Percentiles rank a stretch among this genome's conserved stretches.
Evolutionary conservation across 2,113 vertebrate species (phyloP).

Genomic region (Myrmecophaga tridactyla): DNA sequence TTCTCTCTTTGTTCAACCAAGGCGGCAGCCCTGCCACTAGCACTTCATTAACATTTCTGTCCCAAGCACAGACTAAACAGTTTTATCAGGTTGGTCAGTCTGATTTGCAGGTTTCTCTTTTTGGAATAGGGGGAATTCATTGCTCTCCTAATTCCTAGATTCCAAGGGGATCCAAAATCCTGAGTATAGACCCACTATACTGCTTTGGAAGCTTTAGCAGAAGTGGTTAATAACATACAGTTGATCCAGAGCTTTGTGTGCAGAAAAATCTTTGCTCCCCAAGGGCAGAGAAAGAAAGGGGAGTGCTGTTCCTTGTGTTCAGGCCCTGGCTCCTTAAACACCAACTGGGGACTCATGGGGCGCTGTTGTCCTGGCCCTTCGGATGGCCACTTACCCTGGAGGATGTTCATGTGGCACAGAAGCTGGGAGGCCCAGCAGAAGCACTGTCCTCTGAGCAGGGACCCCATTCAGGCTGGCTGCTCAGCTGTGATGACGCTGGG

Average conservation of each 20-base stretch:
- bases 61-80: too few relatives aligned
- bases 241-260: not conserved
- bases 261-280: not conserved
- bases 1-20: too few relatives aligned
- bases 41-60: too few relatives aligned
- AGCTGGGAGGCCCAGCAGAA: not conserved
- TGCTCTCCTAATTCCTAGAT: not conserved
- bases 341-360: not conserved
- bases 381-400: not conserved
- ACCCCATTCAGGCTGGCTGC: not conserved
- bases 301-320: not conserved
- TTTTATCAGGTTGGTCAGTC: not conserved
- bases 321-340: not conserved
- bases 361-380: not conserved
- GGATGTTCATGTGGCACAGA: not conserved
- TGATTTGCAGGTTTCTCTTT: not conserved
- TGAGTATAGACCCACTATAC: too few relatives aligned
- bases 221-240: not conserved
- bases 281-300: not conserved
- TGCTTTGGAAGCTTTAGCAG: not conserved
- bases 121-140: not conserved
- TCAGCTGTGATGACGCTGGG: not conserved
- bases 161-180: too few relatives aligned
- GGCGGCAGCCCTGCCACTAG: too few relatives aligned
- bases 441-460: not conserved